Evolutionary conservation across 2,888 invertebrate genomes (phyloP).

Genomic region (Dicranocentrus wangi): DNA sequence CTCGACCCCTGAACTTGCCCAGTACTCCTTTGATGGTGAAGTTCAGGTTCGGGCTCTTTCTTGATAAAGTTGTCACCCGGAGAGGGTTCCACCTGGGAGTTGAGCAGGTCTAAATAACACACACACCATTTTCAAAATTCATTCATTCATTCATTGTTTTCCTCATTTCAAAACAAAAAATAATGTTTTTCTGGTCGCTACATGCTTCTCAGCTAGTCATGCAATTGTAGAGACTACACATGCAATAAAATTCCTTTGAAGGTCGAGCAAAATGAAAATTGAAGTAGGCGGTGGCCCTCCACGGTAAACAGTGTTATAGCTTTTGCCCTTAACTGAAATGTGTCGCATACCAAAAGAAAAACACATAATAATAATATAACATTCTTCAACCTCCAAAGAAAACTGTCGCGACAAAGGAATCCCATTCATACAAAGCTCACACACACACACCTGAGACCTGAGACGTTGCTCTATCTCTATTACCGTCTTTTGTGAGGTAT

Average conservation of each 20-base stretch:
- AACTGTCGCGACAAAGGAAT: conserved; percentile 52
- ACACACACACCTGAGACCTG: no score
- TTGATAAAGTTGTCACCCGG: conserved; percentile 17
- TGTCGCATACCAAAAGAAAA: no score
- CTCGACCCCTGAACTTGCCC: conserved; percentile 2
- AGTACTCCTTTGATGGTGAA: conserved; percentile 13
- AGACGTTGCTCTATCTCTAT: neutral
- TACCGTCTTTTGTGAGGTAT: neutral
- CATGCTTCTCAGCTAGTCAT: neutral
- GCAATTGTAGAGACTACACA: no score
- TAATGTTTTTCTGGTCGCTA: conserved; percentile 16
- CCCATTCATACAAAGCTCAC: conserved; percentile 55
- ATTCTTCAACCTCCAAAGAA: no score
- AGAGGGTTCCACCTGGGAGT: conserved; percentile 7
- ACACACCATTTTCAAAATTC: neutral
- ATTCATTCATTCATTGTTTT: neutral
- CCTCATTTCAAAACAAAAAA: neutral
- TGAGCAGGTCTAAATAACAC: conserved; percentile 13
- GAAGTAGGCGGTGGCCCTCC: conserved; percentile 23
- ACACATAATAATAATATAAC: no score
- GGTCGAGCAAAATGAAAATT: conserved; percentile 27
- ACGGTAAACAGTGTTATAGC: neutral
- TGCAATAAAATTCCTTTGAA: conserved; percentile 55
- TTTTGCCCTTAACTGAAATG: no score
- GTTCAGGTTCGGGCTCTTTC: conserved; percentile 37